Conservation (phyloP, 2,888 invertebrate genomes). For the Apodemia mormo region DNA sequence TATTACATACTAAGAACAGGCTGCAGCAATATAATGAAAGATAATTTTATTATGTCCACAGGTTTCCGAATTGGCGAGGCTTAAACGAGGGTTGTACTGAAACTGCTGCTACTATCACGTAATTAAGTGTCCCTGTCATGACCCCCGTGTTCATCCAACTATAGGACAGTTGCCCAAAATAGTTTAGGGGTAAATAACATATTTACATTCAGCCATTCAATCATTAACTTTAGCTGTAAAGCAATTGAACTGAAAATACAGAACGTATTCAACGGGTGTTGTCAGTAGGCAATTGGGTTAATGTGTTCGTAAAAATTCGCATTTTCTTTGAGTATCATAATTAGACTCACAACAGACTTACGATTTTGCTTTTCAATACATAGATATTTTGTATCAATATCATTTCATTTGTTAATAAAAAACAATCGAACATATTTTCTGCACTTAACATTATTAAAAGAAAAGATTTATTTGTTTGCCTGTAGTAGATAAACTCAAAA, state of each 20-base stretch:
- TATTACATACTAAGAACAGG: too few relatives aligned
- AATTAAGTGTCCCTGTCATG: constrained; percentile 65
- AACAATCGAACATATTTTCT: too few relatives aligned
- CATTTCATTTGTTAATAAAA: too few relatives aligned
- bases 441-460: too few relatives aligned
- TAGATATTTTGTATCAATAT: too few relatives aligned
- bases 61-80: constrained; percentile 1
- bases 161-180: constrained; percentile 56
- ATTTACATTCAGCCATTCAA: neutral
- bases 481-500: too few relatives aligned
- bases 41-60: constrained; percentile 5
- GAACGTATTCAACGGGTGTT: neutral
- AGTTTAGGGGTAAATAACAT: constrained; percentile 45
- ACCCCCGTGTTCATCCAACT: constrained; percentile 66
- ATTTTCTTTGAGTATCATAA: constrained; percentile 65
- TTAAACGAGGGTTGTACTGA: constrained; percentile 49
- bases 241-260: neutral
- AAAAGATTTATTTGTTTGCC: too few relatives aligned
- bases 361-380: neutral
- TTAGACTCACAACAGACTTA: neutral
- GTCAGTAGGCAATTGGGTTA: constrained; percentile 66
- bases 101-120: constrained; percentile 71
- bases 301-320: constrained; percentile 72
- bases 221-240: neutral
- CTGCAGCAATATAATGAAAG: neutral